Percentiles rank a stretch among this genome's conserved stretches.
phyloP scores from a whole-genome alignment of 1,140 invertebrate genomes.

The Drosophila athabasca region DNA sequence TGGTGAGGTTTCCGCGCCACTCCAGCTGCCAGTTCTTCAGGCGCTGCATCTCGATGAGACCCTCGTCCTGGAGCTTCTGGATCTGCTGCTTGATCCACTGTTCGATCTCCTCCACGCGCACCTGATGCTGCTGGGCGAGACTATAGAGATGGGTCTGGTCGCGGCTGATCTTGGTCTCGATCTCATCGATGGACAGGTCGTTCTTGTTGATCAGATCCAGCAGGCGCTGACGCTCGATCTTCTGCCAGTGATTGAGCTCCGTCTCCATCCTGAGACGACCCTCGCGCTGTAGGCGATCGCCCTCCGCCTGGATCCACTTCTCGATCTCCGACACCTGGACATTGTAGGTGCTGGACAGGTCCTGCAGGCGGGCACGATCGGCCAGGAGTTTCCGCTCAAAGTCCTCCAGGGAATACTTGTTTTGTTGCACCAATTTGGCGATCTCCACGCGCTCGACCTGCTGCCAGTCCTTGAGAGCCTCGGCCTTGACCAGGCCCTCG shows the following conservation, averaged over 20 bases:
- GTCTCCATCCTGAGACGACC: conserved; percentile 70
- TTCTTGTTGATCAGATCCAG: conserved; percentile 73
- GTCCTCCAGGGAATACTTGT: conserved; percentile 70
- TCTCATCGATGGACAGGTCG: conserved; percentile 73
- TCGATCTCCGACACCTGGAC: conserved; percentile 75
- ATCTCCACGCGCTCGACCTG: conserved; percentile 64
- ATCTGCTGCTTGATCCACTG: conserved; percentile 80
- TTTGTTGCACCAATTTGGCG: conserved; percentile 62
- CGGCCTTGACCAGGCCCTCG: conserved; percentile 72
- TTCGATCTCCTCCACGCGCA: conserved; percentile 79
- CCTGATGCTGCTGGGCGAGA: conserved; percentile 76
- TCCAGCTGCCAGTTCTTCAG: conserved; percentile 76
- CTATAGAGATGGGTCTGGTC: conserved; percentile 76
- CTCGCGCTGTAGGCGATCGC: conserved; percentile 71
- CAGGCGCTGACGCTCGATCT: conserved; percentile 73
- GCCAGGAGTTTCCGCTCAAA: conserved; percentile 68
- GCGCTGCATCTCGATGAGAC: conserved; percentile 74
- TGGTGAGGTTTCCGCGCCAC: conserved; percentile 79
- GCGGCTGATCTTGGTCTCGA: conserved; percentile 63
- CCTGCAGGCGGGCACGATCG: conserved; percentile 62
- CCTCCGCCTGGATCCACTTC: conserved; percentile 75
- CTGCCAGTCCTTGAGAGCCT: conserved; percentile 79
- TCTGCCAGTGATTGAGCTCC: conserved; percentile 78
- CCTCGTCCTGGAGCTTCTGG: conserved; percentile 64
- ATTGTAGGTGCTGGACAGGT: conserved; percentile 71